Percentiles rank a stretch among this genome's conserved stretches.
These are phyloP conservation scores for Vimba vimba DNA, from an alignment of 2,113 vertebrate species.

Conservation along the genomic window DNA sequence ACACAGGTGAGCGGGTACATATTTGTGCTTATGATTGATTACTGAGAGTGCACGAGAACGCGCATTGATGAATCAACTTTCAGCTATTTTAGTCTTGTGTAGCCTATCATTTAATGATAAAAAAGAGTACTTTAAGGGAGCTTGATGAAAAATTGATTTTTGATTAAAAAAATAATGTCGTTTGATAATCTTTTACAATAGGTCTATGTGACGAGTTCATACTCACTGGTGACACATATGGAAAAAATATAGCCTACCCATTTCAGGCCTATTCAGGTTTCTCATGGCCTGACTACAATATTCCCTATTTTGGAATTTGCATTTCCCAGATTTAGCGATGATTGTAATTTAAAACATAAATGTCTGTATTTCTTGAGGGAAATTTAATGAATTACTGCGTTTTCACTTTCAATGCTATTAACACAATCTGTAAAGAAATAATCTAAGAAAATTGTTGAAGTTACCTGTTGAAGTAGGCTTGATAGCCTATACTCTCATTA, in stretches of 20 bases:
- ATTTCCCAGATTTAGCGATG: not conserved
- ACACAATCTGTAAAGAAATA: not conserved
- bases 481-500: not conserved
- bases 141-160: not conserved
- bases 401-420: not conserved
- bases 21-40: not conserved
- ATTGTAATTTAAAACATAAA: not conserved
- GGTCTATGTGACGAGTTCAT: too few species aligned
- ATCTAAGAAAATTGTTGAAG: not conserved
- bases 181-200: too few species aligned
- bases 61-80: not conserved
- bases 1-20: conserved; percentile 75
- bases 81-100: not conserved
- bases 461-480: not conserved
- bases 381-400: not conserved
- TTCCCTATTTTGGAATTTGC: not conserved
- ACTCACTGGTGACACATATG: not conserved
- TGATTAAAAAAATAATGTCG: not conserved
- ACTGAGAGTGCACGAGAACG: not conserved
- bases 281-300: not conserved
- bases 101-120: not conserved
- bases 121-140: too few species aligned
- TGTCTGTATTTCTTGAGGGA: not conserved
- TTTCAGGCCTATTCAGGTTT: not conserved
- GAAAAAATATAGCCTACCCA: not conserved